Percentiles rank a stretch among this genome's conserved stretches.
Evolutionary conservation across 2,113 vertebrate genomes (phyloP).

Genomic region (Ramphastos sulfuratus): DNA sequence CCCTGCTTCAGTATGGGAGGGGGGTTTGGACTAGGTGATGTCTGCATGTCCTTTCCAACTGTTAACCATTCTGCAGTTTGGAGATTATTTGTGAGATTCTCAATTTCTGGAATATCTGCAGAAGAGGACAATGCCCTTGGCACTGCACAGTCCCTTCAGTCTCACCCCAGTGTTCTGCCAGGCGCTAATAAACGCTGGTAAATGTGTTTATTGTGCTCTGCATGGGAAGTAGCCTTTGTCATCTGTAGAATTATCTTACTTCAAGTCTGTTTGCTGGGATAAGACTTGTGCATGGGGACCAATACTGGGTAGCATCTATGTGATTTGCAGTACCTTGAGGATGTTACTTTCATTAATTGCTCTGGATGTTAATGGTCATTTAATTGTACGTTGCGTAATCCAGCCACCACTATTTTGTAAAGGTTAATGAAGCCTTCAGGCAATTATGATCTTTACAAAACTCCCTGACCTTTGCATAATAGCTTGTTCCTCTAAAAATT

Average conservation of each 20-base stretch:
- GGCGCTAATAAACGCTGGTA: background rate
- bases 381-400: slow-evolving; percentile 9
- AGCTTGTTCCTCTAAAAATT: background rate
- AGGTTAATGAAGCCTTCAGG: slow-evolving; percentile 58
- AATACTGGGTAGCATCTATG: background rate
- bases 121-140: background rate
- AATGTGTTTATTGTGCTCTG: background rate
- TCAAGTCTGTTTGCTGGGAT: background rate
- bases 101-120: background rate
- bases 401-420: slow-evolving; percentile 29
- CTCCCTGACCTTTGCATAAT: slow-evolving; percentile 44
- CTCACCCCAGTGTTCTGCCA: background rate
- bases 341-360: slow-evolving; percentile 25
- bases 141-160: background rate
- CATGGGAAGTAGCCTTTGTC: background rate
- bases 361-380: slow-evolving; percentile 43
- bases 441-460: slow-evolving; percentile 39
- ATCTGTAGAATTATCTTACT: background rate
- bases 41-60: too few relatives aligned
- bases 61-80: too few relatives aligned
- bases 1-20: too few relatives aligned
- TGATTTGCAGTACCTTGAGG: background rate
- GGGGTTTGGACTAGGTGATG: too few relatives aligned
- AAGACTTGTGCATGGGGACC: background rate
- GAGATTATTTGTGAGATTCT: background rate